Percentiles rank a stretch among this genome's conserved stretches.
Evolutionary conservation across 2,797 vertebrate genomes (phyloP).

Genomic region (Pipistrellus pipistrellus): DNA sequence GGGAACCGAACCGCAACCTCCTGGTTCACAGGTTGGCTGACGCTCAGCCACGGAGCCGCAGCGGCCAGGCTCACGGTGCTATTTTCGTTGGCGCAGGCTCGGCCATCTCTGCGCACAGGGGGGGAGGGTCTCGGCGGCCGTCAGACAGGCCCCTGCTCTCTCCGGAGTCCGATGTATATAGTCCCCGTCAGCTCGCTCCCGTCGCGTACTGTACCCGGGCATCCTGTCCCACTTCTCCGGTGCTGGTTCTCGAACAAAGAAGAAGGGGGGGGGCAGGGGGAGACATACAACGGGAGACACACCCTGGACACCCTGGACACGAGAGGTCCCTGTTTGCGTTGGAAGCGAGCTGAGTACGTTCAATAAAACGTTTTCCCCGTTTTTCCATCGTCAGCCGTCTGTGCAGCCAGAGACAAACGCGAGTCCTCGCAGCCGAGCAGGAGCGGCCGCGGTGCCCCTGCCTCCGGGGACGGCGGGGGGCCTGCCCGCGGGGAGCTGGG

Average conservation of each 20-base stretch:
- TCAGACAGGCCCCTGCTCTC: slow-evolving; percentile 63
- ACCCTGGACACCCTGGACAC: slow-evolving; percentile 83
- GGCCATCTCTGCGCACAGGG: slow-evolving; percentile 89
- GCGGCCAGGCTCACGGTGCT: slow-evolving; percentile 90
- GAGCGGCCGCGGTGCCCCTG: slow-evolving; percentile 5
- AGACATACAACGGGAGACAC: slow-evolving; percentile 66
- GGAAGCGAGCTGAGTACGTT: slow-evolving; percentile 82
- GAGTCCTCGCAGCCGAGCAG: slow-evolving; percentile 14
- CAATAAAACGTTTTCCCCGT: slow-evolving; percentile 84
- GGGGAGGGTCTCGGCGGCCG: slow-evolving; percentile 81
- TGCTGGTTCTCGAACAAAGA: slow-evolving; percentile 87
- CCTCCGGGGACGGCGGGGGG: slow-evolving; percentile 51
- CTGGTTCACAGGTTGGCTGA: too few relatives aligned
- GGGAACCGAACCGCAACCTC: too few relatives aligned
- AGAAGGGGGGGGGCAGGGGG: not conserved
- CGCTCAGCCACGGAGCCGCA: too few relatives aligned
- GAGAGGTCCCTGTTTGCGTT: slow-evolving; percentile 83
- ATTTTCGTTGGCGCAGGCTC: slow-evolving; percentile 88
- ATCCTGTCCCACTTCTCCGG: slow-evolving; percentile 85
- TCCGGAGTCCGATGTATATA: slow-evolving; percentile 89
- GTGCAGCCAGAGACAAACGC: slow-evolving; percentile 77
- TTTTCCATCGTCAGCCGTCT: slow-evolving; percentile 86
- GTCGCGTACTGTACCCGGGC: slow-evolving; percentile 88
- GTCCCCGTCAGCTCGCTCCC: slow-evolving; percentile 87
- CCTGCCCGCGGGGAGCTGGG: not conserved